These are phyloP conservation scores for Xestia xanthographa DNA, from an alignment of 2,888 invertebrate species.

Conservation along the genomic window DNA sequence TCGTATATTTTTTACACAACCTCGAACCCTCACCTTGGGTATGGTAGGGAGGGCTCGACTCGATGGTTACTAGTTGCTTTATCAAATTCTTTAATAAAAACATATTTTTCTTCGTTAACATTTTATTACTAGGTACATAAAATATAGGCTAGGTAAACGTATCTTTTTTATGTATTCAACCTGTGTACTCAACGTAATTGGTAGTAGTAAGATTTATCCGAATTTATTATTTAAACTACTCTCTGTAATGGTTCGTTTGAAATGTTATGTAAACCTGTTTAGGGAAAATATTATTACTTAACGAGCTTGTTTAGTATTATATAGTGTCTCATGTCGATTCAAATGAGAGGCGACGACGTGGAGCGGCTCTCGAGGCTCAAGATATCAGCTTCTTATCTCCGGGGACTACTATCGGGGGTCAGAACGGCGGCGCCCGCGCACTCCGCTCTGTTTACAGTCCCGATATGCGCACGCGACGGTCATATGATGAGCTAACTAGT, in stretches of 20 bases:
- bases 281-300: slow-evolving; percentile 33
- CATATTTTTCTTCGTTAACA: neutral
- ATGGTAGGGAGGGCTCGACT: neutral
- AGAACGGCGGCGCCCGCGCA: slow-evolving; percentile 77
- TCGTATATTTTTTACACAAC: slow-evolving; percentile 27
- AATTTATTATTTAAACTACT: slow-evolving; percentile 20
- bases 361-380: slow-evolving; percentile 64
- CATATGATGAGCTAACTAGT: slow-evolving; percentile 79
- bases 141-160: neutral
- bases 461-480: slow-evolving; percentile 82
- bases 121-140: neutral
- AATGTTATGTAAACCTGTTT: slow-evolving; percentile 52
- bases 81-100: slow-evolving; percentile 1
- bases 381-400: slow-evolving; percentile 74
- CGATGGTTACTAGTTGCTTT: slow-evolving; percentile 4
- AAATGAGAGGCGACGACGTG: slow-evolving; percentile 61
- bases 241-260: slow-evolving; percentile 35
- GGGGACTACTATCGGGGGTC: slow-evolving; percentile 80
- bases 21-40: slow-evolving; percentile 28
- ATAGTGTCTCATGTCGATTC: slow-evolving; percentile 49
- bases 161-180: slow-evolving; percentile 27
- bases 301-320: slow-evolving; percentile 27
- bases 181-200: slow-evolving; percentile 9
- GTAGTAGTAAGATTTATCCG: slow-evolving; percentile 31
- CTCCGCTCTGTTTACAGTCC: slow-evolving; percentile 80